Conservation (phyloP, 2,797 vertebrate genomes). For the Ceyx erithaca region DNA sequence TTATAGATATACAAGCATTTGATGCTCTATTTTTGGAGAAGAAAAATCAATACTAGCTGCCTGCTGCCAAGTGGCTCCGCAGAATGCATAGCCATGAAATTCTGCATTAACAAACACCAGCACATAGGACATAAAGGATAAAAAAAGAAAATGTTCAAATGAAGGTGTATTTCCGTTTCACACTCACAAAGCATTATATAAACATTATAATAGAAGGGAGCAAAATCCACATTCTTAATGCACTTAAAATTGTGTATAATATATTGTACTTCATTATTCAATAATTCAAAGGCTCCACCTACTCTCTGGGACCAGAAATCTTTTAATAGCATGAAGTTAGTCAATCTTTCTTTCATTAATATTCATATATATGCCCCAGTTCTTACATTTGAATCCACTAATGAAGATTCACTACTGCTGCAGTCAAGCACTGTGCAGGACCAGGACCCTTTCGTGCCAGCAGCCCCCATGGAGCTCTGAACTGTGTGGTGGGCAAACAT, state of each 20-base stretch:
- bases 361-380: constrained; percentile 58
- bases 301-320: constrained; percentile 33
- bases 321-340: constrained; percentile 66
- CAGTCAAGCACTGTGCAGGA: background rate
- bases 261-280: constrained; percentile 17
- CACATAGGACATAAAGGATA: background rate
- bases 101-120: background rate
- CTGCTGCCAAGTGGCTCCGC: background rate
- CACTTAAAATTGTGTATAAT: background rate
- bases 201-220: background rate
- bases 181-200: background rate
- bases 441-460: background rate
- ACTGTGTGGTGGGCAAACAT: background rate
- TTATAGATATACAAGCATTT: constrained; percentile 1
- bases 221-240: background rate
- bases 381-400: constrained; percentile 41
- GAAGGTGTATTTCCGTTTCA: background rate
- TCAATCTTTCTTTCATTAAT: constrained; percentile 66
- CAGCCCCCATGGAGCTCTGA: background rate
- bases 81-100: background rate
- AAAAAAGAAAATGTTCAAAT: background rate
- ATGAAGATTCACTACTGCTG: background rate
- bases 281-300: constrained; percentile 39
- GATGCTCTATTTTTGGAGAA: constrained; percentile 34
- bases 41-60: constrained; percentile 36